Conservation (phyloP, 2,797 vertebrate genomes). For the Enteromius fasciolatus region DNA sequence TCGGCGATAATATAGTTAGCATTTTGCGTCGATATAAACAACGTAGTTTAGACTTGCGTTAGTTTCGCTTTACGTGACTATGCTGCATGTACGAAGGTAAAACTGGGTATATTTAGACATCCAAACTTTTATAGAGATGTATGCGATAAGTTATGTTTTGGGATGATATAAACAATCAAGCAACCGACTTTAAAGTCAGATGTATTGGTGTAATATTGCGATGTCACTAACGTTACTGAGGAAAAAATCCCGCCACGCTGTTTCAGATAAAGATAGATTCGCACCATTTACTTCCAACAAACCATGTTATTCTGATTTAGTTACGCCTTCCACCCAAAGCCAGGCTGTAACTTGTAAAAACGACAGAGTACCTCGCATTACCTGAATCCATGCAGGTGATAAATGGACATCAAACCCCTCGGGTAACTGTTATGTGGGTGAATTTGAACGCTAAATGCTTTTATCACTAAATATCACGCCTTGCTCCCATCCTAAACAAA, state of each 20-base stretch:
- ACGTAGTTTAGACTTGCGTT: background rate
- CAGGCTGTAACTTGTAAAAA: background rate
- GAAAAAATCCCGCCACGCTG: background rate
- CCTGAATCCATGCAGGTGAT: background rate
- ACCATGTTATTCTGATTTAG: conserved; percentile 9
- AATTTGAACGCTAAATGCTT: background rate
- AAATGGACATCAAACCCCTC: background rate
- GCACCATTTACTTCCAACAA: background rate
- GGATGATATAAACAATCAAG: background rate
- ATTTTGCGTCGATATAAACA: background rate
- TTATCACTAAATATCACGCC: background rate
- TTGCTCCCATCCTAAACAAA: background rate
- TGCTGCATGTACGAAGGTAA: background rate
- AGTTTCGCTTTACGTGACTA: background rate
- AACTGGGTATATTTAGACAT: background rate
- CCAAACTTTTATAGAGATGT: background rate
- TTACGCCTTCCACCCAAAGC: background rate
- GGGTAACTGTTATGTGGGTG: background rate
- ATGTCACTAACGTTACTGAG: background rate
- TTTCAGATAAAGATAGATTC: background rate
- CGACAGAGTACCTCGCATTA: background rate
- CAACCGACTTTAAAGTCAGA: background rate
- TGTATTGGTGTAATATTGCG: background rate
- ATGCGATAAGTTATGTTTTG: background rate
- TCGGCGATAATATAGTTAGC: background rate